Conservation (phyloP, 2,888 invertebrate genomes). For the Hydrotaea cyrtoneurina region DNA sequence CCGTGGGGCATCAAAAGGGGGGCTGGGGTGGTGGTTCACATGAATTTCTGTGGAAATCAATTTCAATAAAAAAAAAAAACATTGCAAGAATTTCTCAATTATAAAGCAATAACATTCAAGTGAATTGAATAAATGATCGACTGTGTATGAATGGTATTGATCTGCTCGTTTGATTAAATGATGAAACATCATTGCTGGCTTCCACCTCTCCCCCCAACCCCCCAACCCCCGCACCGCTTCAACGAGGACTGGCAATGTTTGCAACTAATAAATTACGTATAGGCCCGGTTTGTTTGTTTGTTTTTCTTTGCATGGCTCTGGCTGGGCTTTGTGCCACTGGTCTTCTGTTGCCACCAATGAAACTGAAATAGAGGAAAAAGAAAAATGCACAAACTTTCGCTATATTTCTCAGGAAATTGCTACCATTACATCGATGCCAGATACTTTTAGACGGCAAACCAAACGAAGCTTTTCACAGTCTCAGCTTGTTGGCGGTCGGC, state of each 20-base stretch:
- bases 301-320: background rate
- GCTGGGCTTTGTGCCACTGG: background rate
- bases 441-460: background rate
- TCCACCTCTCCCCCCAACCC: too few species aligned
- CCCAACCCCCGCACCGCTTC: too few species aligned
- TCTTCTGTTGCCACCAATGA: conserved; percentile 18
- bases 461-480: background rate
- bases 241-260: too few species aligned
- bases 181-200: background rate
- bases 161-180: conserved; percentile 19
- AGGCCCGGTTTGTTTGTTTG: conserved; percentile 18
- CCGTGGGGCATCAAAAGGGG: background rate
- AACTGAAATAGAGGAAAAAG: background rate
- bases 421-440: conserved; percentile 7
- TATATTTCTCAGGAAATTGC: conserved; percentile 63
- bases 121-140: conserved; percentile 1
- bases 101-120: conserved; percentile 36
- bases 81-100: conserved; percentile 53
- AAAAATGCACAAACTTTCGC: conserved; percentile 56
- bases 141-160: background rate
- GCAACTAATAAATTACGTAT: background rate
- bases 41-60: conserved; percentile 57
- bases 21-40: background rate
- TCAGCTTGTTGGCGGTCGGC: conserved; percentile 26
- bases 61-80: conserved; percentile 47